Evolutionary conservation across 2,113 vertebrate species (phyloP), one percentile per base, ranked within the genome.

Genomic region (Pomatorhinus ruficollis): DNA sequence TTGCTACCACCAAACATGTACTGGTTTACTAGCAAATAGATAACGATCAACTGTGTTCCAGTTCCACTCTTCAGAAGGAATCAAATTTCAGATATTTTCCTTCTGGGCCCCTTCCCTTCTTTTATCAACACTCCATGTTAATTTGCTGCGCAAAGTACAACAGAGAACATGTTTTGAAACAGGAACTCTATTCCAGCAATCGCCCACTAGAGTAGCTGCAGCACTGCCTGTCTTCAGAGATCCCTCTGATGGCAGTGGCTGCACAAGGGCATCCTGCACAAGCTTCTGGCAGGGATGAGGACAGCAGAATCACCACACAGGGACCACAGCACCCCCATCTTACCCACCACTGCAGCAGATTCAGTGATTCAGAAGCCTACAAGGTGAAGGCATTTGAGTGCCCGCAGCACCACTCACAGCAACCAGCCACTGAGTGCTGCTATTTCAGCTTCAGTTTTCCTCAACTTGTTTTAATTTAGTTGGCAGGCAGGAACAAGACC

Each of bases 1-100:
- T 81, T 84, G 76, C 76, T 44, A 76, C 57, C 63, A 96, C 37
- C 35, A 68, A 93, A 71, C 27, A n/a, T 4, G 3, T 27, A 76
- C 61, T 92, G 57, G 82, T 47, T 56, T 74, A 81, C 60, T 70
- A 77, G 28, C 40, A 77, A 61, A 40, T 0, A 71, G 49, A 57
- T 69, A 93, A 88, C 12, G 19, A 94, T 87, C 83, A 94, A 89
- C 91, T 53, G n/a, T 37, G 40, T 35, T 53, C 57, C 56, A 83
- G 68, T 47, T 68, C 52, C 33, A 71, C 27, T 84, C 30, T 47
- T 66, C 77, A 65, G 53, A 80, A 75, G 57, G 39, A 66, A 71
- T 63, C 11, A 33, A 40, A n/a, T 61, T 86, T 83, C 78, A 85
- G 31, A 52, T 35, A 37, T 70, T 94, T 90, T 68, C 50, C 44